Base-by-base conservation (phyloP, 2,113 vertebrate genomes). In the Mellivora capensis region DNA sequence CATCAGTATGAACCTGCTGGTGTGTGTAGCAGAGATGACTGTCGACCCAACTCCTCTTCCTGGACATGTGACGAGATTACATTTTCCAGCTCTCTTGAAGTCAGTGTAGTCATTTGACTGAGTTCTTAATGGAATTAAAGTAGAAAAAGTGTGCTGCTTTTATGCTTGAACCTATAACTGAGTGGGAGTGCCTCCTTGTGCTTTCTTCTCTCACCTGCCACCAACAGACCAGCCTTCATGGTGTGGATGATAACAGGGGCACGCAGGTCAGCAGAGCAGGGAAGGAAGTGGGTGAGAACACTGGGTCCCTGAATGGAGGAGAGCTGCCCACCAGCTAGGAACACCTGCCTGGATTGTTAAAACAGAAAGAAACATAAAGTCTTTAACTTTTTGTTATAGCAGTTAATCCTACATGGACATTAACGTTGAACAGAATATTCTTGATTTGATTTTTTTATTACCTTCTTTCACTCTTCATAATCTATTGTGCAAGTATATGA, bases 181-280 rank as follows among this genome's bases (percentile, higher is more conserved):
- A 23, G 2, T 29, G 59, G 3, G 3, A 20, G 8, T 14, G 1
- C 8, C 39, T 79, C 34, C 20, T 57, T 13, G 7, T 37, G 8
- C 0, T 5, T 18, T 39, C 18, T 52, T 57, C 20, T 72, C 15
- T 2, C 39, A 21, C 86, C 7, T 52, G 25, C 29, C 39, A n/a
- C 18, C 39, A 61, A 7, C 17, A 85, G 29, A 17, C 37, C 9
- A 49, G 57, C 3, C 10, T 47, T 31, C 44, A 5, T 42, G 23
- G 11, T 12, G 12, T 8, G 31, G 49, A 69, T 0, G 6, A 47
- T 20, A 17, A 37, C 1, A 76, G 47, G 11, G 4, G 18, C 25
- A 20, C 1, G 0, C 17, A 8, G 23, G 21, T 11, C 7, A 25
- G 4, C 4, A 37, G 34, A 17, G 14, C 5, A 1, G 1, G 23